Percentiles rank a stretch among this genome's conserved stretches.
Conservation (phyloP, 1,140 invertebrate genomes). For the Philotrypesis tridentata region DNA sequence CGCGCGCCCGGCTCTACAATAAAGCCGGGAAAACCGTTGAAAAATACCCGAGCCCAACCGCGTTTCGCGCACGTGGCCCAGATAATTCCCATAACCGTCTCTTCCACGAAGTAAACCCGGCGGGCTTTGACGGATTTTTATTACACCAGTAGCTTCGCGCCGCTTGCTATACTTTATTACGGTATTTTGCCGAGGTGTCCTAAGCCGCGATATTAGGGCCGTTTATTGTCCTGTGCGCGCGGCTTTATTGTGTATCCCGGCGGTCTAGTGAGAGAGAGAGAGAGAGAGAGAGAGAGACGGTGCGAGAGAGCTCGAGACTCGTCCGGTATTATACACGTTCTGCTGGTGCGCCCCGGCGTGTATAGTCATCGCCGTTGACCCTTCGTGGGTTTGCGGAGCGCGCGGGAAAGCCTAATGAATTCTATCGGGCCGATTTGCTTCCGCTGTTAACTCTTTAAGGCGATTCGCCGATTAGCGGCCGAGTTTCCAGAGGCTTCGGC, state of each 20-base stretch:
- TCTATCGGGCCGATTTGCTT: background rate
- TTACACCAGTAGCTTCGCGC: background rate
- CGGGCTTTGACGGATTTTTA: constrained; percentile 28
- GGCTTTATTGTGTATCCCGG: background rate
- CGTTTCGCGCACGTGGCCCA: too few relatives aligned
- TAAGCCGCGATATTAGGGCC: background rate
- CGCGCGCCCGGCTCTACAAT: too few relatives aligned
- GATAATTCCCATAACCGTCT: background rate
- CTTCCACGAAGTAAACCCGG: too few relatives aligned
- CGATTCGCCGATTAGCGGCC: background rate
- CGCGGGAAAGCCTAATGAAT: constrained; percentile 1
- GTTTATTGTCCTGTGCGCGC: background rate
- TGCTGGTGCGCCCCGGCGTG: too few relatives aligned
- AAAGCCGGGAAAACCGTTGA: too few relatives aligned
- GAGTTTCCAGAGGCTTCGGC: too few relatives aligned
- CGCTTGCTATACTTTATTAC: constrained; percentile 34
- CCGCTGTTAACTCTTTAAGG: background rate
- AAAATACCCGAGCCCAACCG: too few relatives aligned
- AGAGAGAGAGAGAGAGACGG: too few relatives aligned
- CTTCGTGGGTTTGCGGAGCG: background rate
- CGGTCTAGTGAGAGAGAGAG: background rate
- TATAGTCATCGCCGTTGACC: too few relatives aligned
- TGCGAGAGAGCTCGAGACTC: too few relatives aligned
- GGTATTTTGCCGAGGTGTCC: background rate
- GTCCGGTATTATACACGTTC: too few relatives aligned